Evolutionary conservation across 2,797 vertebrate genomes (phyloP), one percentile per base, ranked within the genome.

Genomic region (Tragopan temminckii): DNA sequence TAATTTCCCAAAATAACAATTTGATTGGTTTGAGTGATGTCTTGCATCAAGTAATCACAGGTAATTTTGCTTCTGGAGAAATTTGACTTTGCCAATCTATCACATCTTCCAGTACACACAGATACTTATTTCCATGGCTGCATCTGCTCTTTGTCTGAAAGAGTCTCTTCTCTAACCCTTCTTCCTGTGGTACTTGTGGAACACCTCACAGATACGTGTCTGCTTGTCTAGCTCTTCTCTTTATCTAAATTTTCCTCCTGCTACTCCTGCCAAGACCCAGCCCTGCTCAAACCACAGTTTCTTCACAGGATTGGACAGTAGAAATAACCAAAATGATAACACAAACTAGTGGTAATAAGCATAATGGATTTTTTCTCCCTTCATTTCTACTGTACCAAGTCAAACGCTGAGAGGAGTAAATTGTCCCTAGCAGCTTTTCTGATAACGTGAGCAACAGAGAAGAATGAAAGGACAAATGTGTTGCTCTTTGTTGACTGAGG

Each of bases 11-110:
- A 98, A 98, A 98, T 98, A 98, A 98, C 98, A 97, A 90, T 98
- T 98, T 98, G 98, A 98, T 98, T 98, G 97, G 98, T 97, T 98
- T 98, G 98, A 98, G 97, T 98, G 98, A 98, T 98, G 97, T 96
- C 97, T 98, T 97, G 96, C 97, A 97, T 98, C 97, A 98, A 97
- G 97, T 98, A 98, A 98, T 98, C 97, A 98, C 94, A 93, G 95
- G 95, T 98, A 97, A 98, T 98, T 98, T 98, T 97, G 88, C 94
- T 96, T 97, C 94, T 98, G 96, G 97, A 97, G 96, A 86, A 74
- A 97, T 97, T 97, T 98, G 94, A 97, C 97, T 98, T 97, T 97
- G 93, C 93, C 93, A 97, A 96, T 97, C 97, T 98, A 93, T 97
- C 97, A 97, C 93, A 91, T 91, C 96, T 96, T 74, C 80, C 64